Evolutionary conservation across 2,113 vertebrate genomes (phyloP), one percentile per base, ranked within the genome.

Genomic region (Gavia stellata): DNA sequence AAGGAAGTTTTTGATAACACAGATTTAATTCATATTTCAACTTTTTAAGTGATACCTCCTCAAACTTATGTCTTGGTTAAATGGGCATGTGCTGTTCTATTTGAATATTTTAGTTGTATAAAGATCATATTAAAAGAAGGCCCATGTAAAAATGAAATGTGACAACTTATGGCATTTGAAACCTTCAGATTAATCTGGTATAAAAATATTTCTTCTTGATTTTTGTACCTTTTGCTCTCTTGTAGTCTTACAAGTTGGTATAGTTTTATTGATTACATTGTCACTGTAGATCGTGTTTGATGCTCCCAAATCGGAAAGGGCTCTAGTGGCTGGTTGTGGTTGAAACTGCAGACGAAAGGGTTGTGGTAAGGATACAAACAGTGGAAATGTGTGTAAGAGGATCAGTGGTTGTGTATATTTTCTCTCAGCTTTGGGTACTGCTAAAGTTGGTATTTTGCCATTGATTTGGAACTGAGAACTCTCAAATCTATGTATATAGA

Each of bases 241-340:
- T 17, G 10, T 38, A 28, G 62, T 62, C 40, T 81, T 77, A 50
- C 5, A 8, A 72, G 45, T 40, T 84, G 70, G 79, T 82, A 84
- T 86, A 85, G 88, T 91, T 97, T 88, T 96, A 98, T 98, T 50
- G 98, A 98, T 98, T 95, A 34, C 10, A 1, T 95, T 98, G 98
- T 98, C 97, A 97, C 95, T 91, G 94, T 77, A 86, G 96, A 97
- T 98, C 95, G 96, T 92, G 95, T 97, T 92, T 95, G 97, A 92
- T 96, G 96, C 68, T 95, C 89, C 90, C 83, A 66, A 75, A 72
- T 86, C 14, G 25, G 77, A 89, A 70, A 96, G 85, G 97, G 95
- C 98, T 98, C 97, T 96, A 93, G 96, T 98, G 97, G 97, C 82
- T 91, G 81, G 87, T 98, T 98, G 98, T 92, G 98, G 98, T 98